A percentile compares a stretch with the other conserved stretches of the same genome.
Conservation (phyloP, 64 coral and sea anemone species). For the Dendronephthya gigantea region DNA sequence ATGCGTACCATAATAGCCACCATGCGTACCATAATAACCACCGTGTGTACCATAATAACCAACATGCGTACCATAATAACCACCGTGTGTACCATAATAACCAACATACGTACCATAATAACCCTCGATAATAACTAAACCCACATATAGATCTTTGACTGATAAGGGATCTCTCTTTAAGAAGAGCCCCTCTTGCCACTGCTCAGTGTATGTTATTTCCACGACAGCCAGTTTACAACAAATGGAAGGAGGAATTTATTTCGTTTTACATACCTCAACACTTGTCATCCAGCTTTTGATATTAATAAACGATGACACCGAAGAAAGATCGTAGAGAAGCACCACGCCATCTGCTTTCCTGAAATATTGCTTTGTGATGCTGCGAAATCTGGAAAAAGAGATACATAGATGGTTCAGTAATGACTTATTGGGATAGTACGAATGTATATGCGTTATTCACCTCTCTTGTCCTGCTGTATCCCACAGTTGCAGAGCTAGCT, state of each 20-base stretch:
- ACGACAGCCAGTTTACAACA: too few relatives aligned
- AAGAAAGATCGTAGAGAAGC: slow-evolving; percentile 87
- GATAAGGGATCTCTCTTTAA: too few relatives aligned
- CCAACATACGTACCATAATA: too few relatives aligned
- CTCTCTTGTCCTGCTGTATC: slow-evolving; percentile 98
- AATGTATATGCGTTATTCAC: slow-evolving; percentile 19
- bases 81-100: too few relatives aligned
- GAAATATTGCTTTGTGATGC: slow-evolving; percentile 98
- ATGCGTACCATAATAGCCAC: too few relatives aligned
- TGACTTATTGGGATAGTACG: neutral
- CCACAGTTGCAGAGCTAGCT: slow-evolving; percentile 79
- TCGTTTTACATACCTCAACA: slow-evolving; percentile 52
- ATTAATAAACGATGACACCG: slow-evolving; percentile 80
- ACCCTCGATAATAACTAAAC: too few relatives aligned
- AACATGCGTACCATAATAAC: neutral
- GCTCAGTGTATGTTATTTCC: too few relatives aligned
- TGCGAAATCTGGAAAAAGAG: slow-evolving; percentile 57
- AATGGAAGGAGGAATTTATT: neutral
- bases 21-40: neutral
- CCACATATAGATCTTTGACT: too few relatives aligned
- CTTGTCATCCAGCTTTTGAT: slow-evolving; percentile 98
- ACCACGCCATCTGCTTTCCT: slow-evolving; percentile 89
- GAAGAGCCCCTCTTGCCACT: too few relatives aligned
- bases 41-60: neutral
- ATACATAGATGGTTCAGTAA: neutral